These are phyloP conservation scores for Delphinapterus leucas DNA, from an alignment of 2,113 vertebrate genomes.

Conservation along the genomic window DNA sequence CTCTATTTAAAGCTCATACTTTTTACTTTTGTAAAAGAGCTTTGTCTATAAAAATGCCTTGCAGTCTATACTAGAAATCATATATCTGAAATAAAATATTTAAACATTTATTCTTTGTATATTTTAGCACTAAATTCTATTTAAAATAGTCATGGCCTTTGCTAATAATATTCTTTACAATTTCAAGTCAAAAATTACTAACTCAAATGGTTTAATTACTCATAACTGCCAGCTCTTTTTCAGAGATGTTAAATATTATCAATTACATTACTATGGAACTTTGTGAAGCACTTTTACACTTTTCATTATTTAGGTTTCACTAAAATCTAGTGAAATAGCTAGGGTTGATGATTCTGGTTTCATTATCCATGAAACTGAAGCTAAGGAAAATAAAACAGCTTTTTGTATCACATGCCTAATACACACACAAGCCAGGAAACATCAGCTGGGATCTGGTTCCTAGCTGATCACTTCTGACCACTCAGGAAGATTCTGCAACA, in stretches of 20 bases:
- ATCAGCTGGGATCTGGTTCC: background rate
- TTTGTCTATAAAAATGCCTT: background rate
- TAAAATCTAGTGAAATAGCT: background rate
- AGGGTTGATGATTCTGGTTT: background rate
- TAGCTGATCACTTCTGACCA: background rate
- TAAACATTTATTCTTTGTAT: background rate
- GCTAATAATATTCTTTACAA: background rate
- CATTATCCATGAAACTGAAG: background rate
- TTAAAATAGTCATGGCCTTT: background rate
- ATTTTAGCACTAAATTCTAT: background rate
- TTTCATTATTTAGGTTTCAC: background rate
- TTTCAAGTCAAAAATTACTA: slow-evolving; percentile 8
- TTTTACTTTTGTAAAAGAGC: background rate
- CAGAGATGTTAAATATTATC: background rate
- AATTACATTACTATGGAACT: background rate
- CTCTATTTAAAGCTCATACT: background rate
- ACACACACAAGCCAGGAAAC: background rate
- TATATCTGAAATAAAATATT: slow-evolving; percentile 32
- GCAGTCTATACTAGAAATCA: background rate
- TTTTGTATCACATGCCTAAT: background rate
- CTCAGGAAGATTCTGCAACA: background rate
- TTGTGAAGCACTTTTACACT: background rate
- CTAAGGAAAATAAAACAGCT: background rate
- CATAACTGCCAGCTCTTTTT: background rate
- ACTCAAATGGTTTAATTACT: background rate